Evolutionary conservation across 2,888 invertebrate species (phyloP).

Genomic region (Mythimna loreyi): DNA sequence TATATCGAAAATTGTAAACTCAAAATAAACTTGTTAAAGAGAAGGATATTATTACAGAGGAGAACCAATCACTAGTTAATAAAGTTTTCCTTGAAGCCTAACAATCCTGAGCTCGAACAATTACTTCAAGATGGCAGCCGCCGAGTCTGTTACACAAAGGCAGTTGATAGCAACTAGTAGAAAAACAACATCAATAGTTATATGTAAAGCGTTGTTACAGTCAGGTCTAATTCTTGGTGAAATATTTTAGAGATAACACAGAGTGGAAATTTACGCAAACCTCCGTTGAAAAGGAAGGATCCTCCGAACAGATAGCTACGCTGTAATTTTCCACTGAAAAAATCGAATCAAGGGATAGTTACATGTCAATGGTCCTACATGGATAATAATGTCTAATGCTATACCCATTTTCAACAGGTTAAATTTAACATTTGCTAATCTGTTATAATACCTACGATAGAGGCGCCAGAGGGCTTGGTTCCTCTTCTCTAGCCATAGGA

Average conservation of each 20-base stretch:
- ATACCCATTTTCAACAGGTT: too few species aligned
- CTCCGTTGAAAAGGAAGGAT: too few species aligned
- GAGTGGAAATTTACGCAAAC: too few species aligned
- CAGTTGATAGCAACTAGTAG: constrained; percentile 9
- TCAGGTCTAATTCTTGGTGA: neutral
- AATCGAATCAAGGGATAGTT: too few species aligned
- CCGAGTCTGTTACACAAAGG: constrained; percentile 4
- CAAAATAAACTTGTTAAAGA: constrained; percentile 10
- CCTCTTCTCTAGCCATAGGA: constrained; percentile 68
- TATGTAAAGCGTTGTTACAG: neutral
- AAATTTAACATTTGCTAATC: too few species aligned
- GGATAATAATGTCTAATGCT: too few species aligned
- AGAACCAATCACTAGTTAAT: constrained; percentile 14
- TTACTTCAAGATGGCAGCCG: constrained; percentile 40
- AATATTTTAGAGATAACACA: too few species aligned
- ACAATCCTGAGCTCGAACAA: constrained; percentile 16
- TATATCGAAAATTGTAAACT: constrained; percentile 16
- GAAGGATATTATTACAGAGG: constrained; percentile 11
- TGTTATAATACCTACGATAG: too few species aligned
- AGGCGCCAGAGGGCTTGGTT: constrained; percentile 66
- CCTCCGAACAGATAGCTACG: too few species aligned
- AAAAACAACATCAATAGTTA: neutral
- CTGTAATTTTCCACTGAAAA: too few species aligned
- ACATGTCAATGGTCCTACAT: too few species aligned
- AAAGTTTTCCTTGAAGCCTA: constrained; percentile 19